Conservation (phyloP, 2,113 vertebrate genomes). For the Rhinichthys klamathensis region DNA sequence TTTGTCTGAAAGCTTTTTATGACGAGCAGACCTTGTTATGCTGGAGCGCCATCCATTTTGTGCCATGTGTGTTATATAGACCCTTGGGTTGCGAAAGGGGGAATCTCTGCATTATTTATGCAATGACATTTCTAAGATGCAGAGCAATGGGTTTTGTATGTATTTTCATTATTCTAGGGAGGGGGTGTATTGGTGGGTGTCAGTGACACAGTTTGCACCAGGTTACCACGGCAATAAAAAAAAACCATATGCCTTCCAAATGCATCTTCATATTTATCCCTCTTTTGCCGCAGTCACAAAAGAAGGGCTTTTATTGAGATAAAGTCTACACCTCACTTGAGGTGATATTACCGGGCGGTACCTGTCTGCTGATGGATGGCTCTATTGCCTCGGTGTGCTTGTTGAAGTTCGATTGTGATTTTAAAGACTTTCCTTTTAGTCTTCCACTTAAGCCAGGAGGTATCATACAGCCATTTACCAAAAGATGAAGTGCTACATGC, state of each 20-base stretch:
- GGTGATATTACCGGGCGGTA: constrained; percentile 51
- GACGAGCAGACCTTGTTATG: constrained; percentile 72
- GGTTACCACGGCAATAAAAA: constrained; percentile 54
- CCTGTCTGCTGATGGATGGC: constrained; percentile 51
- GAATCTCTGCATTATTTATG: constrained; percentile 72
- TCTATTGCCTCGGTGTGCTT: constrained; percentile 35
- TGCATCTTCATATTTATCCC: constrained; percentile 62
- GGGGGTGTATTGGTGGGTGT: constrained; percentile 23
- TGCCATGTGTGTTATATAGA: constrained; percentile 60
- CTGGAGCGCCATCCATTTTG: constrained; percentile 68
- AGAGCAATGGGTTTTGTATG: constrained; percentile 57
- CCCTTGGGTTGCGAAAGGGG: constrained; percentile 37
- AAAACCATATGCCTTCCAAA: constrained; percentile 54
- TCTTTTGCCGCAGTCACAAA: constrained; percentile 41
- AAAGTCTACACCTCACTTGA: constrained; percentile 49
- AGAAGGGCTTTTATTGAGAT: constrained; percentile 58
- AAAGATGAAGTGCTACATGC: constrained; percentile 13
- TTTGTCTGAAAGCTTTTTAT: constrained; percentile 80
- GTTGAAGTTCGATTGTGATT: constrained; percentile 51
- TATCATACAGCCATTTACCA: constrained; percentile 36
- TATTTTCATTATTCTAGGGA: constrained; percentile 72
- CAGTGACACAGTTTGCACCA: constrained; percentile 62
- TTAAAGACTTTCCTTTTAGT: constrained; percentile 47
- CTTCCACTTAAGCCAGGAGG: constrained; percentile 38
- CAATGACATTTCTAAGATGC: constrained; percentile 71